Conservation (phyloP, 2,797 vertebrate genomes). For the Macrochelys suwanniensis region DNA sequence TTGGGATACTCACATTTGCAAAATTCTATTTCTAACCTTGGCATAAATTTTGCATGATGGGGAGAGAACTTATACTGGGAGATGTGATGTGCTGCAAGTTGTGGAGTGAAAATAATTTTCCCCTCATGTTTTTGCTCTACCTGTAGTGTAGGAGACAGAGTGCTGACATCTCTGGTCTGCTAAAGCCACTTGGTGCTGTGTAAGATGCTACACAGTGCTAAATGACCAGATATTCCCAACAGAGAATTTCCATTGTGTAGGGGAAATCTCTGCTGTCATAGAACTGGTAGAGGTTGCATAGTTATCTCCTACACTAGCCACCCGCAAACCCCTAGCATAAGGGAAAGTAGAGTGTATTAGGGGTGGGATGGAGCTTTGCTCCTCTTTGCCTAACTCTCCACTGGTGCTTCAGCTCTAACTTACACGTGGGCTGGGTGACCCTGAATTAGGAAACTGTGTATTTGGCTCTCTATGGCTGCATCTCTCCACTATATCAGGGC, state of each 20-base stretch:
- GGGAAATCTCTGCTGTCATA: not conserved
- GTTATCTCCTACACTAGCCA: not conserved
- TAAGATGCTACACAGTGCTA: not conserved
- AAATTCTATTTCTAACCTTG: not conserved
- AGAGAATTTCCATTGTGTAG: not conserved
- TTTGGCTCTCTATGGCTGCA: not conserved
- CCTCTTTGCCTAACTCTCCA: not conserved
- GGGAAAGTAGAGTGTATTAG: not conserved
- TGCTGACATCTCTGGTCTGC: not conserved
- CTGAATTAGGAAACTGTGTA: fast-evolving
- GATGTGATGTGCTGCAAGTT: not conserved
- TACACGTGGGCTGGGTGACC: not conserved
- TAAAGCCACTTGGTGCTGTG: not conserved
- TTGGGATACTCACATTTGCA: not conserved
- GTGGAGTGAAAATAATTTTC: not conserved
- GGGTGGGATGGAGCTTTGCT: not conserved
- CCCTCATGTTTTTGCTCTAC: not conserved
- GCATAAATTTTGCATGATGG: not conserved
- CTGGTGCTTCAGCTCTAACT: not conserved
- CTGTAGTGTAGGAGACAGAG: not conserved
- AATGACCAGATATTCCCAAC: not conserved
- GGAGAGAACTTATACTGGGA: not conserved
- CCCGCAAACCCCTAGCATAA: not conserved
- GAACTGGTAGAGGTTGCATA: not conserved
- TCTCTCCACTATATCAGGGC: not conserved